A percentile compares a stretch with the other conserved stretches of the same genome.
Evolutionary conservation across 1,140 invertebrate species (phyloP).

Genomic region (Drosophila ficusphila): DNA sequence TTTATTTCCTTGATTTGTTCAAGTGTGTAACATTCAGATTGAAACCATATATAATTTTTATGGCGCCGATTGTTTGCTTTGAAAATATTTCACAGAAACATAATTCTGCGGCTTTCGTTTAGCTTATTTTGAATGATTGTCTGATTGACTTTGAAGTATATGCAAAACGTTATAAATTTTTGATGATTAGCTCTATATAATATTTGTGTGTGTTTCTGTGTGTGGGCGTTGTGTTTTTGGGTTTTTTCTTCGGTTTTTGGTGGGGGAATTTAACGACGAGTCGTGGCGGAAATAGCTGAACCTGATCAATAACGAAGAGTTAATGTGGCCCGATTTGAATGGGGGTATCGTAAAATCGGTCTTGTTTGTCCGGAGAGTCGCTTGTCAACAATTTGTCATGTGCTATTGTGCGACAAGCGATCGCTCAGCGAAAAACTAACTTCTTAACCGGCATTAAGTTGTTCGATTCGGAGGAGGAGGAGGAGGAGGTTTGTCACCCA

Average conservation of each 20-base stretch:
- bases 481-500: slow-evolving; percentile 17
- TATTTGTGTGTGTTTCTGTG: slow-evolving; percentile 5
- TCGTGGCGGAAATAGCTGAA: slow-evolving; percentile 31
- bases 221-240: slow-evolving; percentile 1
- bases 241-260: neutral
- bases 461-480: slow-evolving; percentile 18
- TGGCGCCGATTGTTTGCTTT: slow-evolving; percentile 35
- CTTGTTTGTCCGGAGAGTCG: slow-evolving; percentile 12
- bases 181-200: slow-evolving; percentile 24
- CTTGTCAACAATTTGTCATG: slow-evolving; percentile 37
- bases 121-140: slow-evolving; percentile 44
- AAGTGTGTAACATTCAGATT: slow-evolving; percentile 20
- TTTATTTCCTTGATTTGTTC: slow-evolving; percentile 41
- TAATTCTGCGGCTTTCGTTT: slow-evolving; percentile 35
- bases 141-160: slow-evolving; percentile 49
- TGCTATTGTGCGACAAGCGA: slow-evolving; percentile 28
- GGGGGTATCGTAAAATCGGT: slow-evolving; percentile 10
- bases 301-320: slow-evolving; percentile 28
- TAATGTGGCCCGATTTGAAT: slow-evolving; percentile 28
- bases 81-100: slow-evolving; percentile 42
- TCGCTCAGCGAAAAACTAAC: slow-evolving; percentile 24
- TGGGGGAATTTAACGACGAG: neutral
- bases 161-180: slow-evolving; percentile 13
- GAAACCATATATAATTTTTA: slow-evolving; percentile 38
- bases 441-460: slow-evolving; percentile 42